Conservation (phyloP, 2,113 vertebrate species). For the Micronisus gabar region DNA sequence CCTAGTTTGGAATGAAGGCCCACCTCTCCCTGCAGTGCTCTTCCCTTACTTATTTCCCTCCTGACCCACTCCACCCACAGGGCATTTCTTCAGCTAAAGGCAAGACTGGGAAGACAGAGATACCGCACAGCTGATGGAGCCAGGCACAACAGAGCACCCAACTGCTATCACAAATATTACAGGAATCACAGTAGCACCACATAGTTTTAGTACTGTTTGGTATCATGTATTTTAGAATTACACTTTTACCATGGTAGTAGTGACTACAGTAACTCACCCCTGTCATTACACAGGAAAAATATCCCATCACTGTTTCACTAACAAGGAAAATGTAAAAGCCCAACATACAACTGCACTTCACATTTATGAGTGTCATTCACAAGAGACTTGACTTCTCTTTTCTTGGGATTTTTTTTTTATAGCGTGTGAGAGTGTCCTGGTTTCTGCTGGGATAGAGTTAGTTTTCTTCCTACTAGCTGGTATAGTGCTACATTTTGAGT, state of each 20-base stretch:
- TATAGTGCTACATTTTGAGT: no score
- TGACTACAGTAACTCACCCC: background rate
- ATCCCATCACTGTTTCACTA: background rate
- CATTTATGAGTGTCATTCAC: background rate
- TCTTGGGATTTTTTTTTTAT: background rate
- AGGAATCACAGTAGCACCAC: background rate
- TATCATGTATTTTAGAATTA: background rate
- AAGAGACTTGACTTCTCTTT: background rate
- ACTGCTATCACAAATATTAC: background rate
- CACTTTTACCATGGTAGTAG: background rate
- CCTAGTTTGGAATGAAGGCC: background rate
- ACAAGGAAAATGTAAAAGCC: background rate
- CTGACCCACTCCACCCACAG: background rate
- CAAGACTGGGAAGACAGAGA: background rate
- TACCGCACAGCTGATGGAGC: background rate
- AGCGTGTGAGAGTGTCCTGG: background rate
- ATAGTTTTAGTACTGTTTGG: background rate
- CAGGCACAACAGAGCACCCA: background rate
- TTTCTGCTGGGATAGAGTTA: no score
- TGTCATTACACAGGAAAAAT: background rate
- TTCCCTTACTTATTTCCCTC: background rate
- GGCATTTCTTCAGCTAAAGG: background rate
- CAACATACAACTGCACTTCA: background rate
- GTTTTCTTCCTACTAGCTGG: no score
- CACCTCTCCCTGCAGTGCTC: background rate